A percentile compares a stretch with the other conserved stretches of the same genome.
Conservation (phyloP, 2,888 invertebrate species). For the Drosophila mercatorum region DNA sequence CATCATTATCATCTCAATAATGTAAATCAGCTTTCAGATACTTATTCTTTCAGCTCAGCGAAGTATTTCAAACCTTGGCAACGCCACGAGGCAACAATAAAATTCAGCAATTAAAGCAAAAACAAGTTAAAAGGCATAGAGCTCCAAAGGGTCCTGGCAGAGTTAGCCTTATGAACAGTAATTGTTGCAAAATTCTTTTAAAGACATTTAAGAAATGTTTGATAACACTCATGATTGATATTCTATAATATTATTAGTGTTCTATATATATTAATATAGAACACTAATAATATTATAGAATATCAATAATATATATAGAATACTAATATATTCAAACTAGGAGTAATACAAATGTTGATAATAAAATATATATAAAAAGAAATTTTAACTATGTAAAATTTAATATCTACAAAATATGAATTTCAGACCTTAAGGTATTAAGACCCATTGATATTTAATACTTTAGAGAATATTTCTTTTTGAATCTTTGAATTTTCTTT, state of each 20-base stretch:
- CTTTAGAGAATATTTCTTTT: neutral
- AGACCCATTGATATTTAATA: no score
- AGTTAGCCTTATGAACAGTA: neutral
- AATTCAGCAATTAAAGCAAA: constrained; percentile 7
- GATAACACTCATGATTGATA: no score
- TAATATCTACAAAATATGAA: no score
- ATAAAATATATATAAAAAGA: no score
- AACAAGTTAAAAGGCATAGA: neutral
- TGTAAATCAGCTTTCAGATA: constrained; percentile 39
- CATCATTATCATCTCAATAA: constrained; percentile 25
- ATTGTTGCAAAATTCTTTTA: neutral
- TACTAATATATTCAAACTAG: no score
- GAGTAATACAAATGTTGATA: no score
- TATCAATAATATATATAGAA: no score
- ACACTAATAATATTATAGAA: neutral
- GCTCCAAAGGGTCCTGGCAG: neutral
- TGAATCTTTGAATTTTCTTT: neutral
- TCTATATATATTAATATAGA: neutral
- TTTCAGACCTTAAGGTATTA: no score
- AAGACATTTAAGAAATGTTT: neutral
- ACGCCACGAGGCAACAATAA: constrained; percentile 15
- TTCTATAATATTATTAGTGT: neutral
- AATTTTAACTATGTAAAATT: no score
- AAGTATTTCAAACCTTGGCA: constrained; percentile 4
- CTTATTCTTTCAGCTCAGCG: constrained; percentile 5